Base-by-base conservation (phyloP, 2,888 invertebrate genomes). In the Sphaerophoria taeniata region DNA sequence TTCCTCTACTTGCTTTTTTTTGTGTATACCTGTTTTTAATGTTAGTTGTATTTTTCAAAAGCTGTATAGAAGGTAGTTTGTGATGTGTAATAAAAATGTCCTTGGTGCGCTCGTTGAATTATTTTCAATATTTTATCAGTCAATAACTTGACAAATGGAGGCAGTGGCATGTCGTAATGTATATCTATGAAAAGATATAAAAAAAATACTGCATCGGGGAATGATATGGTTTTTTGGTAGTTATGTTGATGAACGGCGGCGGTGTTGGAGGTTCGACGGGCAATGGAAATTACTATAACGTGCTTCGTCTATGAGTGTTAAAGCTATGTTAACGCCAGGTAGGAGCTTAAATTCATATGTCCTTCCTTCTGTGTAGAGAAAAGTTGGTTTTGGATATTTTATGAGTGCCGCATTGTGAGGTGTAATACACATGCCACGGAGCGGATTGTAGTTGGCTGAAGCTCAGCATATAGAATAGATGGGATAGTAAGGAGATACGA, bases 81-180 rank as follows among this genome's bases (percentile, higher is more conserved):
- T 85, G 24, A 24, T 24, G 72, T 81, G 84, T 70, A 85, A 77
- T 85, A 85, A 85, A 85, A 85, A 81, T 73, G 85, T 85, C 85
- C 77, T 85, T 85, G 81, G 76, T 73, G 85, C 63, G 76, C 81
- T 81, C 39, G 70, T 69, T 73, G 85, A 85, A 81, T 85, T 85
- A 85, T 85, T 81, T 81, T 85, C 85, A 85, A 85, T 85, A 85
- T 85, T 85, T 85, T 85, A 85, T 81, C 85, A 85, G 85, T 85
- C 85, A 85, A 85, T 85, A 85, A 85, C 85, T 85, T 85, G 85
- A 85, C 85, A 85, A 85, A 81, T 85, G 85, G 69, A 47, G 81
- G 79, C 12, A 49, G 71, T 56, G 55, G 31, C 39, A 34, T 43
- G 45, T 69, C 1, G 11, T n/a, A 33, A 6, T 24, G 11, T 4